These are phyloP conservation scores for Epinotia brunnichana DNA, from an alignment of 2,888 invertebrate genomes.

Conservation along the genomic window DNA sequence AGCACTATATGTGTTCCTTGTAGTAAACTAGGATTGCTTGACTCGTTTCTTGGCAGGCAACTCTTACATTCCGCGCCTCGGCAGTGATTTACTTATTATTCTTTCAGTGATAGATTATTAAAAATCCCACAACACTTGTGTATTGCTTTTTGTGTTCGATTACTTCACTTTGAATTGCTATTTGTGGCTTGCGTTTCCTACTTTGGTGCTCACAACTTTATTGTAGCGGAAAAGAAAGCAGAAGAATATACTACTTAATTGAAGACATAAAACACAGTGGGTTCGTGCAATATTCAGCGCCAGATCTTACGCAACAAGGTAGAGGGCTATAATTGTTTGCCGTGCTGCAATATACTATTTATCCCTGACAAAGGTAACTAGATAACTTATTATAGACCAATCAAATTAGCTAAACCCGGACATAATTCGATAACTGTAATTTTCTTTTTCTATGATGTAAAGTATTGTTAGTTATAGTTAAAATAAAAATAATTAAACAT, in stretches of 20 bases:
- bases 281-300: slow-evolving; percentile 56
- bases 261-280: slow-evolving; percentile 57
- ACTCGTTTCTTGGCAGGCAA: too few species aligned
- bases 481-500: too few species aligned
- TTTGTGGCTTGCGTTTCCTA: neutral
- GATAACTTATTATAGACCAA: slow-evolving; percentile 66
- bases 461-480: too few species aligned
- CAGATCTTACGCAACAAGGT: slow-evolving; percentile 49
- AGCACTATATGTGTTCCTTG: too few species aligned
- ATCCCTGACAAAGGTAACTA: slow-evolving; percentile 64
- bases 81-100: too few species aligned
- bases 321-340: slow-evolving; percentile 56
- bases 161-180: neutral
- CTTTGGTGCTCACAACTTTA: neutral
- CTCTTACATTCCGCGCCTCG: too few species aligned
- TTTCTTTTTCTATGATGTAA: too few species aligned
- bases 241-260: slow-evolving; percentile 55
- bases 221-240: slow-evolving; percentile 46
- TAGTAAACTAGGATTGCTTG: too few species aligned
- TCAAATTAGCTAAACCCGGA: too few species aligned
- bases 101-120: neutral
- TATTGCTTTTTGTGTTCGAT: neutral
- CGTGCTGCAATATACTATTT: slow-evolving; percentile 56
- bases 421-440: too few species aligned
- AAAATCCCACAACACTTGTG: neutral